phyloP scores from a whole-genome alignment of 2,113 vertebrate genomes.

The Kryptolebias marmoratus region DNA sequence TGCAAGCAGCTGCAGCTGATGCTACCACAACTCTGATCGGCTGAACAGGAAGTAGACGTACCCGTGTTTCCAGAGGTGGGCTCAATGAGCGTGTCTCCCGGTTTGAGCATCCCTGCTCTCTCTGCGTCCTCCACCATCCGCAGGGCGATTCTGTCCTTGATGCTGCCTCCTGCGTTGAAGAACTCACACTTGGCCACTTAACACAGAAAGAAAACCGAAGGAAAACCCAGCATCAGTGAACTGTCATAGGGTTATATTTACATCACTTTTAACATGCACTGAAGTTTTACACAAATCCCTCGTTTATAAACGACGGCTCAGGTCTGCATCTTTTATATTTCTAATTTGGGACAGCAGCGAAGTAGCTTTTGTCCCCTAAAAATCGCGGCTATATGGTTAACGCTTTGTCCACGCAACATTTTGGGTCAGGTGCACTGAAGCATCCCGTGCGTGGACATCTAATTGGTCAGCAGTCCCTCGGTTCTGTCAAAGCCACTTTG shows the following conservation, averaged over 20 bases:
- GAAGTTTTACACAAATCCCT: too few species aligned
- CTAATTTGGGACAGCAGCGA: too few species aligned
- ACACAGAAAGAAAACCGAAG: conserved; percentile 7
- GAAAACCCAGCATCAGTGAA: background rate
- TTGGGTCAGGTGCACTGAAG: background rate
- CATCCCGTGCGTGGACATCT: background rate
- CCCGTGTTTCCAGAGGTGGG: conserved; percentile 94
- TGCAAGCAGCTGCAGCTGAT: background rate
- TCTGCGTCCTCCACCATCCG: conserved; percentile 93
- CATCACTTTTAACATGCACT: background rate
- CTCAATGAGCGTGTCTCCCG: conserved; percentile 93
- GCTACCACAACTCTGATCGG: background rate
- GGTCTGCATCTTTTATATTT: too few species aligned
- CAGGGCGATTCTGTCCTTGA: conserved; percentile 91
- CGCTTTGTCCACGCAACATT: background rate
- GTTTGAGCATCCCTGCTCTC: conserved; percentile 82
- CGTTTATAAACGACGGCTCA: too few species aligned
- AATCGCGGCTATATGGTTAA: too few species aligned
- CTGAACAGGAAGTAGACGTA: background rate
- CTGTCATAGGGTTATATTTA: background rate
- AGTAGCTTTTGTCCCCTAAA: too few species aligned
- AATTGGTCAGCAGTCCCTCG: background rate
- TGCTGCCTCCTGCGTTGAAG: conserved; percentile 91
- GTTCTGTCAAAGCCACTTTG: background rate
- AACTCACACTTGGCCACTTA: conserved; percentile 94